Evolutionary conservation across 2,888 invertebrate species (phyloP).

Genomic region (Drosophila borborema): DNA sequence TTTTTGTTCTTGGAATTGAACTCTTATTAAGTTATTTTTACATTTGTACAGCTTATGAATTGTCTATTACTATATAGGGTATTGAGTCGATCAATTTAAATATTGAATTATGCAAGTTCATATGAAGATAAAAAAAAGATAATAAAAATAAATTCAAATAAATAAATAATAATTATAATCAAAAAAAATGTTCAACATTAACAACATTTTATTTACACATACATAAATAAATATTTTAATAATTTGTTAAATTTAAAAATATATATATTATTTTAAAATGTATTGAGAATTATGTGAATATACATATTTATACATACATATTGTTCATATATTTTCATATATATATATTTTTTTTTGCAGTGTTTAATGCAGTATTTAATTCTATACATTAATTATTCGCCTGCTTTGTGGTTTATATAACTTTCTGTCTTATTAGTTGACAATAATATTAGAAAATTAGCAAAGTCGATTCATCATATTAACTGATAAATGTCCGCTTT

Average conservation of each 20-base stretch:
- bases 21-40: neutral
- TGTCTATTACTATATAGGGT: neutral
- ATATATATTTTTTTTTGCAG: too few species aligned
- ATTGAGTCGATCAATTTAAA: neutral
- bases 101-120: neutral
- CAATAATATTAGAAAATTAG: conserved; percentile 5
- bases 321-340: too few species aligned
- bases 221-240: too few species aligned
- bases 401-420: neutral
- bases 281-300: too few species aligned
- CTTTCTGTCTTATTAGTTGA: neutral
- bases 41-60: neutral
- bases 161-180: neutral
- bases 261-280: too few species aligned
- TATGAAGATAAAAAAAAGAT: neutral
- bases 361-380: neutral
- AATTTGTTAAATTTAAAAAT: too few species aligned
- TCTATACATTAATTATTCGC: neutral
- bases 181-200: too few species aligned
- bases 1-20: neutral
- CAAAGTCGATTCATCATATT: conserved; percentile 53
- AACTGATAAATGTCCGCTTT: conserved; percentile 49
- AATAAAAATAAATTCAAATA: neutral
- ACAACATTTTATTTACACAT: too few species aligned
- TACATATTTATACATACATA: too few species aligned